A percentile compares a stretch with the other conserved stretches of the same genome.
Evolutionary conservation across 1,140 invertebrate species (phyloP).

Genomic region (Aphelenchoides fujianensis): DNA sequence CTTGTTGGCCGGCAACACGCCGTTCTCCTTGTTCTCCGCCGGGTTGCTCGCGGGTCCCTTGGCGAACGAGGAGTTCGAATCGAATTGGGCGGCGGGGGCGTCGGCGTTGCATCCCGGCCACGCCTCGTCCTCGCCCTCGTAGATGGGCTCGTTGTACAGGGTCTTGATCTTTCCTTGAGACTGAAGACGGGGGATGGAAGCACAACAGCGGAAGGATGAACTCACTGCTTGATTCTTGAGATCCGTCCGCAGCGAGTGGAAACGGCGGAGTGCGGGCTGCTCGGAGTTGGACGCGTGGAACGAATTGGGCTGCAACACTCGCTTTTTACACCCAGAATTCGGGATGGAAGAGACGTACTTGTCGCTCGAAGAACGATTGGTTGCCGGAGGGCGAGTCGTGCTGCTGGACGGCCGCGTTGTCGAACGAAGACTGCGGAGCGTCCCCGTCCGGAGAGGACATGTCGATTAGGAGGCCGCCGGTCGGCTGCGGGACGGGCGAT

Average conservation of each 20-base stretch:
- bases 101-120: slow-evolving; percentile 15
- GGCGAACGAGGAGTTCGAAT: not conserved
- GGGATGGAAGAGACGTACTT: not conserved
- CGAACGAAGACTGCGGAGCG: not conserved
- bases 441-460: not conserved
- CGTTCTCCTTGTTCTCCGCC: slow-evolving; percentile 13
- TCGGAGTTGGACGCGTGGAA: not conserved
- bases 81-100: slow-evolving; percentile 12
- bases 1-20: not conserved
- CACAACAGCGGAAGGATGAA: not conserved
- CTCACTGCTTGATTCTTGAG: slow-evolving; percentile 21
- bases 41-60: not conserved
- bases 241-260: slow-evolving; percentile 40
- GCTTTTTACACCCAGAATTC: not conserved
- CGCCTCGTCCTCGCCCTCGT: slow-evolving; percentile 55
- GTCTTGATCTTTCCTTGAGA: slow-evolving; percentile 22
- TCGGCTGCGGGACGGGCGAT: not conserved
- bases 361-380: slow-evolving; percentile 8
- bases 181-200: slow-evolving; percentile 30
- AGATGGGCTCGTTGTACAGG: slow-evolving; percentile 57
- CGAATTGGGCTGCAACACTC: not conserved
- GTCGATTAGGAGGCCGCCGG: not conserved
- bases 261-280: slow-evolving; percentile 18
- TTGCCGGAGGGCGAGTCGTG: not conserved
- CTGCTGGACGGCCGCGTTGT: slow-evolving; percentile 7